Evolutionary conservation across 2,888 invertebrate species (phyloP).

Genomic region (Lasioglossum vierecki): DNA sequence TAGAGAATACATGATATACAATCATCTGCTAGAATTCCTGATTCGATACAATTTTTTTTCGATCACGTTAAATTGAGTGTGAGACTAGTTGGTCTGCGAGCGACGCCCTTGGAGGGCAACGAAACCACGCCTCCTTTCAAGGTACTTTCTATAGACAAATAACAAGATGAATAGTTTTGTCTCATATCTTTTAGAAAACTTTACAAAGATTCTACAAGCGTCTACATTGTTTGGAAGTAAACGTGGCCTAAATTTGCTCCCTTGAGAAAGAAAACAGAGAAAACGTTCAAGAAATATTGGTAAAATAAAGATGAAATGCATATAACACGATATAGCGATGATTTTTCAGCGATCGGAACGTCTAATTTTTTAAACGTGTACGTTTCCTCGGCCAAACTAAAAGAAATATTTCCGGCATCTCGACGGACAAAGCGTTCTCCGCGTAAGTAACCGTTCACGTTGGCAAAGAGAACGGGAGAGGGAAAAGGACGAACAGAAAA

Average conservation of each 20-base stretch:
- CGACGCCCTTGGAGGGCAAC: not conserved
- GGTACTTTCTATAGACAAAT: not conserved
- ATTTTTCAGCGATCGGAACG: not conserved
- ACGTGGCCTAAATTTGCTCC: not conserved
- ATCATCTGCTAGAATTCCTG: too few species aligned
- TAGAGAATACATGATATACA: not conserved
- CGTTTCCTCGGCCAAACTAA: conserved; percentile 24
- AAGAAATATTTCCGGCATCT: conserved; percentile 22
- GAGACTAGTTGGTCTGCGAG: not conserved
- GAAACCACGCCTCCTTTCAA: not conserved
- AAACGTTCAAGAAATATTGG: not conserved
- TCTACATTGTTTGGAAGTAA: not conserved
- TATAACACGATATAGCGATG: not conserved
- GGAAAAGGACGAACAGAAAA: conserved; percentile 25
- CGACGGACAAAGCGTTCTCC: conserved; percentile 4
- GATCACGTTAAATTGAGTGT: not conserved
- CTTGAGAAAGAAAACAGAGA: not conserved
- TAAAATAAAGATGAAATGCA: not conserved
- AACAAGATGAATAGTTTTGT: not conserved
- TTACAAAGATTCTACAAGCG: not conserved
- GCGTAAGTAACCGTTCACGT: not conserved
- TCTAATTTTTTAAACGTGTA: conserved; percentile 25
- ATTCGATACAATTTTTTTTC: not conserved
- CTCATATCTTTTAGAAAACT: not conserved
- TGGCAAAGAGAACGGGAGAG: not conserved